Percentiles rank a stretch among this genome's conserved stretches.
Conservation (phyloP, 2,113 vertebrate species). For the Fregetta grallaria region DNA sequence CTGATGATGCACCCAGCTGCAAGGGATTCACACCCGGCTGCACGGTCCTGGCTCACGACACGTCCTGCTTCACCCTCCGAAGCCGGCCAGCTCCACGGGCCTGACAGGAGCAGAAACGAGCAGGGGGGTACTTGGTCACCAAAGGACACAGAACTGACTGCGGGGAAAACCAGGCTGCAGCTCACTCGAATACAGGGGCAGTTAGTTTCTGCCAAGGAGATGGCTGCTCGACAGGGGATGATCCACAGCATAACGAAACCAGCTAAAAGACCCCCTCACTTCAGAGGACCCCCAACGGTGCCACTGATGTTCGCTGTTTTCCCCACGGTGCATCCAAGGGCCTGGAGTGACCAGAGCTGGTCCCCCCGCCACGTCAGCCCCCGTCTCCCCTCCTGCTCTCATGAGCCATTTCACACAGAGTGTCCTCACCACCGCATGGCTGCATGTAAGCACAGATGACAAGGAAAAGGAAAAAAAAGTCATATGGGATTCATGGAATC, state of each 20-base stretch:
- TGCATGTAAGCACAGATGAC: neutral
- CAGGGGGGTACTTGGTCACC: neutral
- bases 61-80: rapidly evolving
- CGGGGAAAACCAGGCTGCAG: neutral
- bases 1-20: neutral
- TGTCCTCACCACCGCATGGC: rapidly evolving
- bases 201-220: neutral
- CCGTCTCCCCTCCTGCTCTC: too few relatives aligned
- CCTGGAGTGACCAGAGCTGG: neutral
- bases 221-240: neutral
- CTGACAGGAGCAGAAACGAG: rapidly evolving
- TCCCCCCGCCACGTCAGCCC: too few relatives aligned
- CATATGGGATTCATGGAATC: neutral
- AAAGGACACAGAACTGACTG: neutral
- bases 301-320: neutral
- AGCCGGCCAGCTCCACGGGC: neutral
- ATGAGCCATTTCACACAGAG: neutral
- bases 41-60: neutral
- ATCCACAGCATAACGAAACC: too few relatives aligned
- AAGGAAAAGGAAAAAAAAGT: neutral
- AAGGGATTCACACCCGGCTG: neutral
- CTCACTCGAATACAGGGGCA: neutral
- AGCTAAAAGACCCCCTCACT: neutral
- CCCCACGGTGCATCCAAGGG: neutral
- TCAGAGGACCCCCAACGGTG: too few relatives aligned